A percentile compares a stretch with the other conserved stretches of the same genome.
Conservation (phyloP, 1,140 invertebrate species). For the Chionoecetes opilio region DNA sequence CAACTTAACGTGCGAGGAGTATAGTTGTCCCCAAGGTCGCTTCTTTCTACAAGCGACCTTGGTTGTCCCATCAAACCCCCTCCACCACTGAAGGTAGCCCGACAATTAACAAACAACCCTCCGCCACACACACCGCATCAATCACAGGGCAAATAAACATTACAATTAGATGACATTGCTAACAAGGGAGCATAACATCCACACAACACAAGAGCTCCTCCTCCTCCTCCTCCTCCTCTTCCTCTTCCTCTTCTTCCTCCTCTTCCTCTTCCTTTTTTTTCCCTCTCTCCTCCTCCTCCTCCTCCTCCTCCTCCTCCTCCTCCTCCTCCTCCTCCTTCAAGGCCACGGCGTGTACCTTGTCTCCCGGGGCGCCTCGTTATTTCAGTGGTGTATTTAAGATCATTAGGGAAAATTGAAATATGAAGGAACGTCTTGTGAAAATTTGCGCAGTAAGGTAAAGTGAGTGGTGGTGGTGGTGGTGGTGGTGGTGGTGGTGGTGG, state of each 20-base stretch:
- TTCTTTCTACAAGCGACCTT: too few relatives aligned
- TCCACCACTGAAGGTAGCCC: too few relatives aligned
- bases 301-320: not conserved
- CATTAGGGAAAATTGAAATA: slow-evolving; percentile 31
- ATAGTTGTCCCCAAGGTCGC: too few relatives aligned
- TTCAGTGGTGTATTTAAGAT: not conserved
- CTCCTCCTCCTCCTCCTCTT: not conserved
- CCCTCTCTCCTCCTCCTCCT: not conserved
- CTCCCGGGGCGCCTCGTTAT: not conserved
- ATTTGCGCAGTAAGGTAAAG: not conserved
- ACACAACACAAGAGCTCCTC: not conserved
- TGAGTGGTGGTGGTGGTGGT: too few relatives aligned
- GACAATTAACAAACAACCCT: too few relatives aligned
- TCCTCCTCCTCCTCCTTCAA: not conserved
- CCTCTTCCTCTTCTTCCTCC: not conserved
- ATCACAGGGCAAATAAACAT: too few relatives aligned
- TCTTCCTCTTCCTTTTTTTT: not conserved
- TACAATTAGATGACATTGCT: not conserved
- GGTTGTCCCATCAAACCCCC: too few relatives aligned
- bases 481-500: too few relatives aligned
- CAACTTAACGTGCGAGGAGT: too few relatives aligned
- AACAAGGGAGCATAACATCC: not conserved
- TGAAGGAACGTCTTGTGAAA: not conserved
- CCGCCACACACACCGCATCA: too few relatives aligned
- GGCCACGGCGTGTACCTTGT: too few relatives aligned